A percentile compares a stretch with the other conserved stretches of the same genome.
These are phyloP conservation scores for Piscicola geometra DNA, from an alignment of 2,888 invertebrate species.

Conservation along the genomic window DNA sequence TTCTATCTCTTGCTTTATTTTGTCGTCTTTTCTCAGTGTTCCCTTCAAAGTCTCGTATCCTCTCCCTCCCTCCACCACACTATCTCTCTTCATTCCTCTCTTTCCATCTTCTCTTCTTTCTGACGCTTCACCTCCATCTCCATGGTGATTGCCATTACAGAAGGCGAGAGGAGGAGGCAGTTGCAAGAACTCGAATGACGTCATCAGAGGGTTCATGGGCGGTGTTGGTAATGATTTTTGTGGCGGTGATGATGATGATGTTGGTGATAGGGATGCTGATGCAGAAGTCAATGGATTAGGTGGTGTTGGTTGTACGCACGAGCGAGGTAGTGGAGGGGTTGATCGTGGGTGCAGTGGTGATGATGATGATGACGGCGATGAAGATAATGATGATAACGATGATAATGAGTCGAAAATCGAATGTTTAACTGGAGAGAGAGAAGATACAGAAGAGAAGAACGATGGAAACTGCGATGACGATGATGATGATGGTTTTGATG, in stretches of 20 bases:
- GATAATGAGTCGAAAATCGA: no score
- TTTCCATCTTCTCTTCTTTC: no score
- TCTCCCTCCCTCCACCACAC: not conserved
- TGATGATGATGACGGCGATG: no score
- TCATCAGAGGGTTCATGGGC: not conserved
- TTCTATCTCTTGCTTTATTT: not conserved
- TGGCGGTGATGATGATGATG: not conserved
- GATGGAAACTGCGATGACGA: not conserved
- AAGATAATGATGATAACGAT: no score
- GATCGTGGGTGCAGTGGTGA: not conserved
- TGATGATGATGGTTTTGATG: not conserved
- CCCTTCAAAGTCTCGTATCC: not conserved
- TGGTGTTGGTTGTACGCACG: not conserved
- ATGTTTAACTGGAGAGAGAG: not conserved
- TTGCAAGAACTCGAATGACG: not conserved
- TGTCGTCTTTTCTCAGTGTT: not conserved
- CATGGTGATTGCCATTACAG: not conserved
- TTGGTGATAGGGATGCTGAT: not conserved
- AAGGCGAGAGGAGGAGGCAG: not conserved
- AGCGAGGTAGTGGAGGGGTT: not conserved
- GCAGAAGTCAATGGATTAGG: not conserved
- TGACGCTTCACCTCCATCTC: no score
- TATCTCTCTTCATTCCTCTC: not conserved
- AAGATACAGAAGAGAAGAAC: not conserved
- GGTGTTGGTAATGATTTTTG: not conserved